Evolutionary conservation across 37 sponge, comb jelly and placozoan species (phyloP).

Genomic region (Geodia barretti): DNA sequence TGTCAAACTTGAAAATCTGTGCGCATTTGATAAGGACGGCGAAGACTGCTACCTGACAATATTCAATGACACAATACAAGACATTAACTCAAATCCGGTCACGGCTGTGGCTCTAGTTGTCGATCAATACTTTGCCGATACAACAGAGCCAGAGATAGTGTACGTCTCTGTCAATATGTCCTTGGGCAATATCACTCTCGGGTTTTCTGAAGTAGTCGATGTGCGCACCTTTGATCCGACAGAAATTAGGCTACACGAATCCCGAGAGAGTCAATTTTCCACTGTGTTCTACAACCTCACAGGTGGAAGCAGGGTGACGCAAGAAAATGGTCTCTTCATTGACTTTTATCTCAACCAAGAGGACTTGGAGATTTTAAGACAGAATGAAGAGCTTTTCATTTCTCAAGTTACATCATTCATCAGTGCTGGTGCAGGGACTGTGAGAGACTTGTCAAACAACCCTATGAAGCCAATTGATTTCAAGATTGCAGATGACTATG

Average conservation of each 20-base stretch:
- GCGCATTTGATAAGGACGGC: constrained; percentile 47
- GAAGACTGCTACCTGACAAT: constrained; percentile 75
- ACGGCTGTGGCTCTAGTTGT: constrained; percentile 25
- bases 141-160: constrained; percentile 61
- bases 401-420: constrained; percentile 40
- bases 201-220: constrained; percentile 82
- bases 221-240: constrained; percentile 67
- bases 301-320: constrained; percentile 54
- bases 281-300: constrained; percentile 65
- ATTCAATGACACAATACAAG: constrained; percentile 48
- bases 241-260: constrained; percentile 49
- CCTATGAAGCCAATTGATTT: constrained; percentile 18
- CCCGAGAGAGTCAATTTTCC: neutral
- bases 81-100: constrained; percentile 68
- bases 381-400: constrained; percentile 11
- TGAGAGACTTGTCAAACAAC: constrained; percentile 75
- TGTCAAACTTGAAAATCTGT: constrained; percentile 78
- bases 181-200: constrained; percentile 61
- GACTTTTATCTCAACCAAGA: constrained; percentile 57
- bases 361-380: constrained; percentile 64
- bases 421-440: constrained; percentile 52
- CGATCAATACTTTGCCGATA: constrained; percentile 56
- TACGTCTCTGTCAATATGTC: constrained; percentile 83
- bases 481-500: constrained; percentile 29
- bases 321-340: constrained; percentile 58